Base-by-base conservation (phyloP, 2,888 invertebrate species). In the Lasioglossum lativentre region DNA sequence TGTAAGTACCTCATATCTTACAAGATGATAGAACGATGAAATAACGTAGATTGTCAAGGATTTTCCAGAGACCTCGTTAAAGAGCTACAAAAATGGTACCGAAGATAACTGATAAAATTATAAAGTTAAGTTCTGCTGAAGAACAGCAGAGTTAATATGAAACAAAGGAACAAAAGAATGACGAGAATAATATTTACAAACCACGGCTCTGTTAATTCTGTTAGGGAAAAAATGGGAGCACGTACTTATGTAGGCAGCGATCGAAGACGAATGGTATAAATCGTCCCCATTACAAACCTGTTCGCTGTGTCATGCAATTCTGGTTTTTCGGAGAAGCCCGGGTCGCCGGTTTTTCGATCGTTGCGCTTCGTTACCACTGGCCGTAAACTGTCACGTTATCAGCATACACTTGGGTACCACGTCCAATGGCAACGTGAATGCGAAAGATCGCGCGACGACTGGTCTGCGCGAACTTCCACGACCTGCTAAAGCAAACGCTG, bases 391-490 rank as follows among this genome's bases (percentile, higher is more conserved):
- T 16, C n/a, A 27, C 6, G 66, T 75, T 30, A 47, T 80, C 70
- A 19, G 73, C 68, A 56, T 40, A 6, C n/a, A 66, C 27, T 16
- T 12, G 1, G 2, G 23, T 66, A 38, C 45, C 47, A 16, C 56
- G 38, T 47, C 40, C 52, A 63, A 47, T 72, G 27, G 45, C 68
- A 86, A 70, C 63, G 63, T 75, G 75, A 75, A 72, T 47, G 40
- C 34, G 56, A 56, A 70, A 78, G 80, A 87, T 70, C 56, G 71
- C 52, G 38, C 72, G 10, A 68, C 52, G 47, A 86, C 80, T 80
- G 83, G 66, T 27, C 78, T 71, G 83, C 56, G 70, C 66, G 14
- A 80, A 78, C 34, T 30, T 86, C 76, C 70, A 30, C 42, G 14
- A 56, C 16, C 27, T 16, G 79, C 34, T 68, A 59, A 75, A 75